A percentile compares a stretch with the other conserved stretches of the same genome.
phyloP scores from a whole-genome alignment of 2,113 vertebrate genomes.

The Ciconia boyciana region DNA sequence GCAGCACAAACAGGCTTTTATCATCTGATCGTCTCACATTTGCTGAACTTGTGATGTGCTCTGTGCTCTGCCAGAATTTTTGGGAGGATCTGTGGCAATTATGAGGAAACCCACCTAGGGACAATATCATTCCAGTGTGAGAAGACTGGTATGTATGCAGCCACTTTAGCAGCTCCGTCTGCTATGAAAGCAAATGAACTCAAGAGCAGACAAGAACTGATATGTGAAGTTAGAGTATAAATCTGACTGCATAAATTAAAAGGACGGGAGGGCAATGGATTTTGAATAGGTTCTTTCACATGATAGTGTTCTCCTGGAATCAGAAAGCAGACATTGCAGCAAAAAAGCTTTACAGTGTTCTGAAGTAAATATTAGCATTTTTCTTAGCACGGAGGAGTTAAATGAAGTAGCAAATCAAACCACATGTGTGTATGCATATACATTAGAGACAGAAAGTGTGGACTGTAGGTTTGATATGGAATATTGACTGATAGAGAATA shows the following conservation, averaged over 20 bases:
- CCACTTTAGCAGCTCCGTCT: slow-evolving; percentile 48
- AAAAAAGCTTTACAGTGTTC: slow-evolving; percentile 48
- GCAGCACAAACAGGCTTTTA: slow-evolving; percentile 49
- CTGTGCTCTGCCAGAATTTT: slow-evolving; percentile 28
- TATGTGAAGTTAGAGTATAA: slow-evolving; percentile 51
- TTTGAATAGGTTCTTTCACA: slow-evolving; percentile 69
- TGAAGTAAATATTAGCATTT: slow-evolving; percentile 58
- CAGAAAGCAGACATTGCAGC: slow-evolving; percentile 43
- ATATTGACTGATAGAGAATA: neutral
- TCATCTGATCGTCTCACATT: neutral
- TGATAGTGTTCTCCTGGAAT: slow-evolving; percentile 49
- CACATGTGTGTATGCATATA: neutral
- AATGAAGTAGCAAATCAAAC: slow-evolving; percentile 51
- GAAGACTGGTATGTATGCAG: neutral
- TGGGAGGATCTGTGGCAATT: slow-evolving; percentile 44
- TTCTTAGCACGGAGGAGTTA: slow-evolving; percentile 54
- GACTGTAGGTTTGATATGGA: neutral
- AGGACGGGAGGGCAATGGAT: slow-evolving; percentile 47
- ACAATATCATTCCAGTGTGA: slow-evolving; percentile 52
- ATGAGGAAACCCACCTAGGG: slow-evolving; percentile 22
- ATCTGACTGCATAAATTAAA: slow-evolving; percentile 59
- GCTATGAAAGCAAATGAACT: slow-evolving; percentile 49
- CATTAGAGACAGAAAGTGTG: slow-evolving; percentile 5
- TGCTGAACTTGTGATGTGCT: slow-evolving; percentile 31
- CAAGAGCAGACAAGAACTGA: slow-evolving; percentile 54